Conservation (phyloP, 2,888 invertebrate species). For the Ophion ellenae region DNA sequence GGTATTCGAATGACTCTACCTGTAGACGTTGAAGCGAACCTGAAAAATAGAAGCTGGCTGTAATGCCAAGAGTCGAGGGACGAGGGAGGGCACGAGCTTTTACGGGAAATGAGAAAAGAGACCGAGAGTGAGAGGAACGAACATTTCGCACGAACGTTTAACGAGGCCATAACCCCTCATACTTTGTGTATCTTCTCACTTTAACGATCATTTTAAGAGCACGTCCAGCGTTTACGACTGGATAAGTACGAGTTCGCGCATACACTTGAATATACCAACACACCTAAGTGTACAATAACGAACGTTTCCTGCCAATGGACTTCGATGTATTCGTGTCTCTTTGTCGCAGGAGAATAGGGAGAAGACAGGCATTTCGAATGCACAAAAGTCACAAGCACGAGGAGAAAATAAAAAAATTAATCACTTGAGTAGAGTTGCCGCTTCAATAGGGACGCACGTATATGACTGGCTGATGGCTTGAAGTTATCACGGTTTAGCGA, state of each 20-base stretch:
- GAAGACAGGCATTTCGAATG: neutral
- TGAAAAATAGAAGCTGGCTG: conserved; percentile 43
- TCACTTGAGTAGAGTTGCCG: neutral
- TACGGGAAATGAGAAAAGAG: conserved; percentile 12
- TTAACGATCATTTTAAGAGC: conserved; percentile 64
- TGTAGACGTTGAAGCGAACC: conserved; percentile 20
- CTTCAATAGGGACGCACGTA: no score
- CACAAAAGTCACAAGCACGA: neutral
- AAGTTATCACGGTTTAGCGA: no score
- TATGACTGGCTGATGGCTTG: no score
- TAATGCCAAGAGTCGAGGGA: conserved; percentile 15
- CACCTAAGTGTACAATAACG: conserved; percentile 16
- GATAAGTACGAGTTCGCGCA: conserved; percentile 36
- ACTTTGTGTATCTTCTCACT: conserved; percentile 63
- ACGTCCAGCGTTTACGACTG: conserved; percentile 60
- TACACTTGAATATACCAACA: conserved; percentile 14
- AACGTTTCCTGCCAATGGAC: conserved; percentile 31
- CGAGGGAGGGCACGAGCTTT: conserved; percentile 23
- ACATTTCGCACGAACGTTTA: conserved; percentile 63
- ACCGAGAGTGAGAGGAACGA: conserved; percentile 23
- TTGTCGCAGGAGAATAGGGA: conserved; percentile 8
- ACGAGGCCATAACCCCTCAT: conserved; percentile 64
- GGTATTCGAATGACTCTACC: conserved; percentile 43
- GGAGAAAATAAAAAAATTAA: neutral
- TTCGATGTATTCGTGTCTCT: conserved; percentile 24